phyloP scores from a whole-genome alignment of 2,888 invertebrate species.

The Microctonus aethiopoides region DNA sequence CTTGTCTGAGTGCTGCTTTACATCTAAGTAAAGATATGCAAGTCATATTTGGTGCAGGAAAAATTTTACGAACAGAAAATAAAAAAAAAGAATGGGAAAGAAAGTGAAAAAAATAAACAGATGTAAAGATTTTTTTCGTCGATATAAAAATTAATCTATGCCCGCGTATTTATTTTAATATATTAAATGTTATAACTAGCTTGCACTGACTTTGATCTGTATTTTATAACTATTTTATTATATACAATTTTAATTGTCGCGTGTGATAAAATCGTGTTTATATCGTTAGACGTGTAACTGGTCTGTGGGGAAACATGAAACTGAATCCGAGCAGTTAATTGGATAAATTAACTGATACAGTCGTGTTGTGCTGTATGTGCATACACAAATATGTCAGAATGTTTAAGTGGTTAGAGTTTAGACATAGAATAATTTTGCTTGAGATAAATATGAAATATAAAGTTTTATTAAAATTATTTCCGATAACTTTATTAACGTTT shows the following conservation, averaged over 20 bases:
- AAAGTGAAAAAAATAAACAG: background rate
- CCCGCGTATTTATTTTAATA: background rate
- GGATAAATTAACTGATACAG: conserved; percentile 3
- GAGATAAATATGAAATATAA: background rate
- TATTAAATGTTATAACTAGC: background rate
- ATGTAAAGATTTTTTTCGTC: conserved; percentile 28
- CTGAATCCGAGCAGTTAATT: conserved; percentile 7
- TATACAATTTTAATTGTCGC: conserved; percentile 1
- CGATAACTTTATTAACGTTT: too few relatives aligned
- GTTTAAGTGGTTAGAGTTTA: background rate
- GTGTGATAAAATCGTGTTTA: conserved; percentile 8
- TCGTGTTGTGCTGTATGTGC: background rate
- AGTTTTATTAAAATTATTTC: background rate
- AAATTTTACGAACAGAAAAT: background rate
- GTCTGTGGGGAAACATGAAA: background rate
- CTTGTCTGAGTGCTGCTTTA: background rate
- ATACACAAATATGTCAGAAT: conserved; percentile 7
- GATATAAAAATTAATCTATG: background rate
- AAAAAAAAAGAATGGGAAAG: background rate
- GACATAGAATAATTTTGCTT: conserved; percentile 4
- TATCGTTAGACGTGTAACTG: background rate
- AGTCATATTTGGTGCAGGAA: conserved; percentile 4
- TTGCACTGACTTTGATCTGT: background rate
- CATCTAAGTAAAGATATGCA: conserved; percentile 10
- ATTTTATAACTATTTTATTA: background rate